Base-by-base conservation (phyloP, 2,888 invertebrate species). In the Sturmia bella region DNA sequence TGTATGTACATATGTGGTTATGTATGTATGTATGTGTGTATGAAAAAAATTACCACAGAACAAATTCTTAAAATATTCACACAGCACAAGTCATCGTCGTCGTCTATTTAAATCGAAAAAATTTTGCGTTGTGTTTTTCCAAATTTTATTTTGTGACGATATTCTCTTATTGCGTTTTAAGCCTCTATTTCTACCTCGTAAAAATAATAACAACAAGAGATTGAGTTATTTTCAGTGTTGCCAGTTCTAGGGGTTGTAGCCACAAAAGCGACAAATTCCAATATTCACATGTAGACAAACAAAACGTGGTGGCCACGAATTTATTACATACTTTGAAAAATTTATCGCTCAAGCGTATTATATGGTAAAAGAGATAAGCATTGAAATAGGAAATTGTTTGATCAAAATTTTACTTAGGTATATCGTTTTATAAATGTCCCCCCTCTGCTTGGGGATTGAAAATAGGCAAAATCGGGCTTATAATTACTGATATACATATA, bases 21-120 rank as follows among this genome's bases (percentile, higher is more conserved):
- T 69, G 64, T 59, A 64, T 66, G 41, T 7, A 32, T 64, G 39
- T 69, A 57, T 59, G 57, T 72, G 39, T n/a, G n/a, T n/a, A n/a
- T n/a, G n/a, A n/a, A 59, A 72, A 57, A 70, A 77, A 57, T 78
- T 56, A 59, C 64, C 64, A 74, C 77, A 52, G 73, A 74, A 69
- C 52, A 56, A 61, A 64, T 37, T 39, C 57, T 17, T 32, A 27
- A 50, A 52, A 37, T 52, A 68, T 59, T 76, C 59, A 45, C 66
- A 59, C 57, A 70, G 21, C 56, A 12, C 41, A 50, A 37, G 48
- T 56, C 70, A 64, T 72, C 45, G 21, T 21, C 13, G 57, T 13
- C 41, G 41, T 59, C 57, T 59, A 41, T 39, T 66, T 54, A 24
- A 41, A 72, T 72, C 37, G 63, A 56, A 64, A 3, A 73, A 69